Conservation (phyloP, 2,113 vertebrate species). For the Datnioides undecimradiatus region DNA sequence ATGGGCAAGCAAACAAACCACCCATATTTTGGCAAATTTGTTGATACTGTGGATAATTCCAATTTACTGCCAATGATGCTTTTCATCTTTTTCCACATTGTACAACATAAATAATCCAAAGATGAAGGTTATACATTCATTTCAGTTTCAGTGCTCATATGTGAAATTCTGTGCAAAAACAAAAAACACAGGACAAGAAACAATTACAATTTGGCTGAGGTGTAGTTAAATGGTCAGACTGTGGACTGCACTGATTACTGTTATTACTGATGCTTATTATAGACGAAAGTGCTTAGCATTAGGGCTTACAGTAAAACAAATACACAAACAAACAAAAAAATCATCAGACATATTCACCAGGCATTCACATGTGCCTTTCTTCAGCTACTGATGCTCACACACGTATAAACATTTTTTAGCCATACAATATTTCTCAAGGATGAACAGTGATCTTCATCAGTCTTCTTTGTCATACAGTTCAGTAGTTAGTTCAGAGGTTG, state of each 20-base stretch:
- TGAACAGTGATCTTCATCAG: not conserved
- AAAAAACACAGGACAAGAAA: not conserved
- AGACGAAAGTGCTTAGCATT: not conserved
- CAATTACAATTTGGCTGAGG: too few relatives aligned
- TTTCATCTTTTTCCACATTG: not conserved
- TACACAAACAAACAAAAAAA: too few relatives aligned
- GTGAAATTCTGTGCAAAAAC: not conserved
- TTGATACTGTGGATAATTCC: not conserved
- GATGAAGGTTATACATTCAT: not conserved
- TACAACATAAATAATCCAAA: too few relatives aligned
- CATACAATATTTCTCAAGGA: not conserved
- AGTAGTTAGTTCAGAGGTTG: not conserved
- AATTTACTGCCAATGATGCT: not conserved
- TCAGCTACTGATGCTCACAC: not conserved
- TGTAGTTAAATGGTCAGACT: not conserved
- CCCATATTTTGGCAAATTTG: not conserved
- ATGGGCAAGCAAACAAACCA: not conserved
- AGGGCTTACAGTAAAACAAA: not conserved
- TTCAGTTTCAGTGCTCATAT: not conserved
- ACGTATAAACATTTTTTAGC: not conserved
- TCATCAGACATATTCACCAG: too few relatives aligned
- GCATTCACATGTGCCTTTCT: not conserved
- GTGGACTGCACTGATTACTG: not conserved
- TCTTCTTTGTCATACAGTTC: not conserved
- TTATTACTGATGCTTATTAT: not conserved